Evolutionary conservation across 2,797 vertebrate species (phyloP).

Genomic region (Microctenopoma stevenorrisi): DNA sequence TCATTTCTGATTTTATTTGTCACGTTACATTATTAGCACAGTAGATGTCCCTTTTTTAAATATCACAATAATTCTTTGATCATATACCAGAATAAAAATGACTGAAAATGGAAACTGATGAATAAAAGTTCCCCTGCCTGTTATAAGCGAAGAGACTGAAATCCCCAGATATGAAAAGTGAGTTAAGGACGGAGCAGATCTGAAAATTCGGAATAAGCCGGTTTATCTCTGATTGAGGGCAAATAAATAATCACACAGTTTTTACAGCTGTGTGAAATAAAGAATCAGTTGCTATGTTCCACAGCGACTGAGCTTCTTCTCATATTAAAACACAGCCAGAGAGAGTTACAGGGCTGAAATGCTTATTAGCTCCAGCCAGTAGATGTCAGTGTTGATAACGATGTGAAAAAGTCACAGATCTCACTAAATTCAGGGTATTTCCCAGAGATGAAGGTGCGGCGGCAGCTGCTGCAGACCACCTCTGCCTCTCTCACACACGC

Average conservation of each 20-base stretch:
- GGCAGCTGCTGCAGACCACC: neutral
- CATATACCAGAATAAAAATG: neutral
- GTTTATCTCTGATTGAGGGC: neutral
- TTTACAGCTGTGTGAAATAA: neutral
- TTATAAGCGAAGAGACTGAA: neutral
- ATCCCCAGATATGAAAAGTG: conserved; percentile 8
- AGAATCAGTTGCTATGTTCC: neutral
- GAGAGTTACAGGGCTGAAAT: neutral
- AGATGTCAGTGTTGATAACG: conserved; percentile 70
- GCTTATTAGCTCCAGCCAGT: conserved; percentile 31
- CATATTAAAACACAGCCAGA: neutral
- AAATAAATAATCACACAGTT: neutral
- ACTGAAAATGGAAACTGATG: neutral
- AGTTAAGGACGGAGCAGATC: neutral
- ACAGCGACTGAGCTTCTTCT: neutral
- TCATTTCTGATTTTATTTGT: neutral
- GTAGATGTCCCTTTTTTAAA: neutral
- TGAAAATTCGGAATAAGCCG: neutral
- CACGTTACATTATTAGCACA: neutral
- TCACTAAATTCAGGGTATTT: conserved; percentile 8
- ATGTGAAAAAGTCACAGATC: neutral
- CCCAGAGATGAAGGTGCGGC: neutral
- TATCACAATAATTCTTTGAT: neutral
- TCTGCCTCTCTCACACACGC: neutral
- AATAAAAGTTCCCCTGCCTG: neutral